These are phyloP conservation scores for Pseudococcus jackbeardsleyi DNA, from an alignment of 2,888 invertebrate genomes.

Conservation along the genomic window DNA sequence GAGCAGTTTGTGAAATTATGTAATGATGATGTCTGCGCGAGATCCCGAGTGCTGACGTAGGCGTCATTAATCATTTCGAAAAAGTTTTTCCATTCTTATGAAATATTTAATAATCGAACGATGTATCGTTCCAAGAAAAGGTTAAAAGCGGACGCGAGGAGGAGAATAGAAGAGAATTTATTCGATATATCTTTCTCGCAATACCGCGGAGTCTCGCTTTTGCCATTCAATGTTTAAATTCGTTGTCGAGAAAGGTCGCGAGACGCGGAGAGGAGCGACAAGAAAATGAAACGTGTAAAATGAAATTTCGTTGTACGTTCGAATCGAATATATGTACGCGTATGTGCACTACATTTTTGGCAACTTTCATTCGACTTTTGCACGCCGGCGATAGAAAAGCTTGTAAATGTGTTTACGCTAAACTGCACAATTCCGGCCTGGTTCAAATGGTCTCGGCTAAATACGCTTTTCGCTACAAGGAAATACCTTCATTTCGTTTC, in stretches of 20 bases:
- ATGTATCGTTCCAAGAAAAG: constrained; percentile 7
- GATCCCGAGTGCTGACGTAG: neutral
- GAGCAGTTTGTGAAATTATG: neutral
- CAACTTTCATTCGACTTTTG: constrained; percentile 7
- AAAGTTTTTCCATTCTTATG: constrained; percentile 19
- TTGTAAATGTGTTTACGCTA: constrained; percentile 8
- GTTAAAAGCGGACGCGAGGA: neutral
- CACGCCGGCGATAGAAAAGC: neutral
- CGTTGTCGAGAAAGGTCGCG: neutral
- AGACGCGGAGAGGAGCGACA: neutral
- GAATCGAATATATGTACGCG: constrained; percentile 12
- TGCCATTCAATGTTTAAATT: neutral
- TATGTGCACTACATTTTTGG: neutral
- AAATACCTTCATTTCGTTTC: neutral
- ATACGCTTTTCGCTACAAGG: neutral
- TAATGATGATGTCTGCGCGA: constrained; percentile 28
- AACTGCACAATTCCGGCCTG: neutral
- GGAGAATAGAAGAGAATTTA: neutral
- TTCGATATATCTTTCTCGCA: neutral
- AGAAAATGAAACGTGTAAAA: constrained; percentile 1
- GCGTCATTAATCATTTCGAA: constrained; percentile 9
- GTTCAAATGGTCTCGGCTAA: neutral
- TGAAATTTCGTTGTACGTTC: constrained; percentile 5
- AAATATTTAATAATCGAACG: constrained; percentile 38
- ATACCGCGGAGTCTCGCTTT: neutral